Conservation (phyloP, 2,888 invertebrate species). For the Cancer borealis region DNA sequence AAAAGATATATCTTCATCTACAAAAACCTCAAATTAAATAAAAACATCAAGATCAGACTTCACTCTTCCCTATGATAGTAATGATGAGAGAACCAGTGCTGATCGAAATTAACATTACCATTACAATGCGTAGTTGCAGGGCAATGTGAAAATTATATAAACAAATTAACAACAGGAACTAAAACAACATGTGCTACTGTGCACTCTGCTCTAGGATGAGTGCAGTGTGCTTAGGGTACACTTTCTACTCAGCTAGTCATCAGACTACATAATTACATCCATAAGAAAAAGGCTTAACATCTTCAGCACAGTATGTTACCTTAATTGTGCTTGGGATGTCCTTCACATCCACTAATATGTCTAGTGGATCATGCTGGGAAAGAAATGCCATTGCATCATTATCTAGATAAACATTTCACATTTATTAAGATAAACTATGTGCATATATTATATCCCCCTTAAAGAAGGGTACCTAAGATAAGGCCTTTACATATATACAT, state of each 20-base stretch:
- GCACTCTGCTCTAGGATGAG: not conserved
- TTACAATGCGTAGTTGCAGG: not conserved
- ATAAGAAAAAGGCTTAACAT: not conserved
- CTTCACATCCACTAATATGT: conserved; percentile 68
- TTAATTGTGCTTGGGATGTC: conserved; percentile 64
- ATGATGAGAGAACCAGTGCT: not conserved
- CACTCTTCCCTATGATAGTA: not conserved
- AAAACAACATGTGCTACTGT: not conserved
- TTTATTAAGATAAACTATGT: not conserved
- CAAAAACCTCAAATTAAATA: not conserved
- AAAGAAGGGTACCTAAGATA: too few species aligned
- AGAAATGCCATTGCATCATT: conserved; percentile 36
- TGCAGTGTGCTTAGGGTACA: not conserved
- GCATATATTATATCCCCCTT: too few species aligned
- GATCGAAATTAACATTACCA: not conserved
- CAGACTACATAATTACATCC: not conserved
- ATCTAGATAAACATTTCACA: not conserved
- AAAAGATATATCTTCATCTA: not conserved
- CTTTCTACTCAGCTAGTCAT: not conserved
- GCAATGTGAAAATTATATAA: not conserved
- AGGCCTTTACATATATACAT: too few species aligned
- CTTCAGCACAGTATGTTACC: conserved; percentile 47
- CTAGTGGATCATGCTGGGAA: conserved; percentile 67
- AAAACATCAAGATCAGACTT: not conserved
- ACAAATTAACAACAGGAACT: not conserved